Base-by-base conservation (phyloP, 64 coral and sea anemone genomes). In the Orbicella faveolata region DNA sequence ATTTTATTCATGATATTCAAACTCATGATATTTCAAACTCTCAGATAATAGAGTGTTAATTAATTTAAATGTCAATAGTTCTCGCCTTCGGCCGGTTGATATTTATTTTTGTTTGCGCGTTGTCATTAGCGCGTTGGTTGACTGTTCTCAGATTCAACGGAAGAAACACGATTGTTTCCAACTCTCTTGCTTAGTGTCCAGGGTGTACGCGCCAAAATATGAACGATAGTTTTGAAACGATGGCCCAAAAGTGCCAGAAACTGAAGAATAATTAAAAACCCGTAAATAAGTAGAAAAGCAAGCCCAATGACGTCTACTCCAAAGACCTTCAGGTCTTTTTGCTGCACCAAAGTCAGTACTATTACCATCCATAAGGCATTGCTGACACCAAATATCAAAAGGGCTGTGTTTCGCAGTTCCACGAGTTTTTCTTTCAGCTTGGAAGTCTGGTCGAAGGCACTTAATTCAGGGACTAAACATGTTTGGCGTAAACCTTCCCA, bases 201-300 rank as follows among this genome's bases (percentile, higher is more conserved):
- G 3, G 94, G 88, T 3, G 94, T 88, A 67, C 94, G 94, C 3
- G 94, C 94, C 26, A 96, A 81, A 68, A 96, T 13, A 81, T 93
- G 94, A 34, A 93, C 25, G 15, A 93, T 9, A 0, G 94, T 96
- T 54, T 86, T 93, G 2, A 89, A 75, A 61, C 94, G 87, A 90
- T 96, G 94, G 52, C 63, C 18, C 20, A 96, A 63, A 81, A 96
- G 92, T 1, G 91, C 94, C 9, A 83, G 4, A 74, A 96, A 96
- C 72, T 93, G 91, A 12, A 90, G 1, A 1, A 96, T 1, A 17
- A 93, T 87, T 12, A 96, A 81, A 8, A 87, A 53, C 12, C 87
- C 91, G 52, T 96, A 96, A 1, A 96, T 16, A 10, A 79, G 52
- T 4, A 96, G 90, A 51, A 93, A 96, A 3, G 82, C 84, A 2